Evolutionary conservation across 2,797 vertebrate genomes (phyloP).

Genomic region (Danio albolineatus): DNA sequence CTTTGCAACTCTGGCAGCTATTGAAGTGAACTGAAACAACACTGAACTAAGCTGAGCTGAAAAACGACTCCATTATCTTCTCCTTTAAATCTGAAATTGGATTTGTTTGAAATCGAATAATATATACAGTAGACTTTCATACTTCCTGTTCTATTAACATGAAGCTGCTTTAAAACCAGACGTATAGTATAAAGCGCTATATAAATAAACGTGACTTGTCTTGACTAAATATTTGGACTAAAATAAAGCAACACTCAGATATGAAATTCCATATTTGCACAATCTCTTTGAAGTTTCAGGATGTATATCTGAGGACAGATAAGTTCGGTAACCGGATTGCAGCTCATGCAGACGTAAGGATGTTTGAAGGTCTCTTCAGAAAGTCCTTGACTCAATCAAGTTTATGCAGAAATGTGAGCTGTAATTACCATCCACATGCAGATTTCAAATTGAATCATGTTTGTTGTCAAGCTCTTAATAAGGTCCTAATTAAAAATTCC

Average conservation of each 20-base stretch:
- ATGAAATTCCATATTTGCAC: not conserved
- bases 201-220: not conserved
- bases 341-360: conserved; percentile 45
- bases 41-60: not conserved
- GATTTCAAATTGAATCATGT: conserved; percentile 78
- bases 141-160: not conserved
- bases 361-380: conserved; percentile 67
- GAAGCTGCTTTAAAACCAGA: not conserved
- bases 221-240: no score
- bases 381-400: conserved; percentile 53
- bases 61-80: conserved; percentile 4
- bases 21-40: not conserved
- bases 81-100: not conserved
- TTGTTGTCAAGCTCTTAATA: conserved; percentile 75
- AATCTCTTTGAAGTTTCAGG: not conserved
- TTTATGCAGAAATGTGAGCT: conserved; percentile 54
- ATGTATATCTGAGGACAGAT: not conserved
- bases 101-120: not conserved
- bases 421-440: conserved; percentile 68
- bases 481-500: conserved; percentile 75
- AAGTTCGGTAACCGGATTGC: not conserved
- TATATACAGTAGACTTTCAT: no score
- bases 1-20: not conserved
- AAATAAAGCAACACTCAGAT: no score
- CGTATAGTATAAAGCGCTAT: not conserved